Evolutionary conservation across 2,113 vertebrate species (phyloP), one percentile per base, ranked within the genome.

Genomic region (Hippocampus guttulatus): DNA sequence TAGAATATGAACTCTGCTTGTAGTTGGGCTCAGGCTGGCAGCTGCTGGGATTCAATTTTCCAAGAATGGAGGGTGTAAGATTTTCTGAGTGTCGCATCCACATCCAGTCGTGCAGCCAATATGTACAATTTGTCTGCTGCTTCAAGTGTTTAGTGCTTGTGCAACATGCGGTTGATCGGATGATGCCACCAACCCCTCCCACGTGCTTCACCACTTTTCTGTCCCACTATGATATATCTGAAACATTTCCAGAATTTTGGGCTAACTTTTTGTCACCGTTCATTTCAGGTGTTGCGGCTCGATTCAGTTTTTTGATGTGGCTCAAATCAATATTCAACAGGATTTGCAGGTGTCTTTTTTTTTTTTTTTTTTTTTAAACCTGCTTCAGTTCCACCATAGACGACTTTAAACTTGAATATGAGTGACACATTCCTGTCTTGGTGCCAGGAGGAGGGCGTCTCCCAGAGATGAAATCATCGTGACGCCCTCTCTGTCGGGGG

Each of bases 261-360:
- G 20, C 16, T 38, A 16, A 61, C 30, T 61, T 33, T 15, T 61
- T 14, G 8, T 3, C 5, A 6, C 3, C 55, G 18, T 61, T 23
- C 41, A 40, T 54, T 68, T 54, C 84, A 99, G 97, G 97, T 85
- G 89, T 90, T 76, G 95, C 96, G 76, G 93, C 93, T 9, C 94
- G 88, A 83, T 98, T 98, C 91, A 96, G 94, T 85, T 93, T 98
- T 90, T 95, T 95, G 75, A 70, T 30, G 25, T 98, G 97, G 96
- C 88, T 98, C 71, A 95, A 88, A 82, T 91, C 89, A 0, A 64
- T 92, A 74, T 72, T 95, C 76, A 82, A 79, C 62, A 92, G 88
- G 63, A 84, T 87, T 43, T 91, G 81, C 92, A 98, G 96, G 97
- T 99, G 84, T 49, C 73, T 6, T 5, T 67, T 67, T 16, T 6